These are phyloP conservation scores for Metallyticus violacea DNA, from an alignment of 2,888 invertebrate genomes.

Conservation along the genomic window DNA sequence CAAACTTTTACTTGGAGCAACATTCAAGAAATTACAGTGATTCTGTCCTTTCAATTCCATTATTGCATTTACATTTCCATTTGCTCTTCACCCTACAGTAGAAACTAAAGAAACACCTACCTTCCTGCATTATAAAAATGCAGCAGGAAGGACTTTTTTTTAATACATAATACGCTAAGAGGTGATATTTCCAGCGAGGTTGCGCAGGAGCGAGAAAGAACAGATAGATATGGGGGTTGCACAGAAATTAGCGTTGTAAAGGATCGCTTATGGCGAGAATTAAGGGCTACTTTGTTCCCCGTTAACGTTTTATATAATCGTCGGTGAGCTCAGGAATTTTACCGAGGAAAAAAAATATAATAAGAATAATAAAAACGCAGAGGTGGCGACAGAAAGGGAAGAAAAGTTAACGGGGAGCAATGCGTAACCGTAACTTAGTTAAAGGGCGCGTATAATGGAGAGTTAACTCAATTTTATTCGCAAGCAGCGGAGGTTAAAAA, in stretches of 20 bases:
- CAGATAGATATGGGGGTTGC: slow-evolving; percentile 23
- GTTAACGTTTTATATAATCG: slow-evolving; percentile 21
- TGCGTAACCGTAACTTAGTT: slow-evolving; percentile 12
- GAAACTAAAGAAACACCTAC: background rate
- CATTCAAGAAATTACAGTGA: too few species aligned
- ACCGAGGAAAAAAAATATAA: slow-evolving; percentile 15
- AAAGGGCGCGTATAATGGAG: slow-evolving; percentile 24
- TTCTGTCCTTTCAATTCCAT: too few species aligned
- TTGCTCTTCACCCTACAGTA: too few species aligned
- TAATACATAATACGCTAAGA: slow-evolving; percentile 2
- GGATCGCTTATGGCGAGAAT: slow-evolving; percentile 37
- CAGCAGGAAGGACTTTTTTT: background rate
- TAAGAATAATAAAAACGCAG: slow-evolving; percentile 18
- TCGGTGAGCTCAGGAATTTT: slow-evolving; percentile 14
- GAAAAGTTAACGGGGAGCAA: background rate
- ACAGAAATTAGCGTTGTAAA: slow-evolving; percentile 38
- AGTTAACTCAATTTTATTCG: slow-evolving; percentile 28
- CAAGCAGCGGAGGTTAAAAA: background rate
- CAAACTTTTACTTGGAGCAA: too few species aligned
- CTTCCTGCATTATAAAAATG: background rate
- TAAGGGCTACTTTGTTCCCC: slow-evolving; percentile 29
- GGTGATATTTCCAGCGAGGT: background rate
- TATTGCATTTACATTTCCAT: too few species aligned
- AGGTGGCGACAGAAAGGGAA: background rate
- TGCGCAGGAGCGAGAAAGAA: background rate